These are phyloP conservation scores for Chromis chromis DNA, from an alignment of 2,797 vertebrate species.

Conservation along the genomic window DNA sequence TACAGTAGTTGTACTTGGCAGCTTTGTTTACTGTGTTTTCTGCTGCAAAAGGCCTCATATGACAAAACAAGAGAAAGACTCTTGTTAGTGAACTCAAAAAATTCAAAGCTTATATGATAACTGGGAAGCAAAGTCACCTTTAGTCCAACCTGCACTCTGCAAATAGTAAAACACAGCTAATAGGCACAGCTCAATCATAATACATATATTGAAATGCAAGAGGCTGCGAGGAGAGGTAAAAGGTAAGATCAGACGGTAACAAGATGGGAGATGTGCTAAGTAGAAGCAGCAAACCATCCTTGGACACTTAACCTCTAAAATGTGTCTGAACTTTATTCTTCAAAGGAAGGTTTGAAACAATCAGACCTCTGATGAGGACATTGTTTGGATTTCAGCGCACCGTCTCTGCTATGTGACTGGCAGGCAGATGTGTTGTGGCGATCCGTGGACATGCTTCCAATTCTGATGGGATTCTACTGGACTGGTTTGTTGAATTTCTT, in stretches of 20 bases:
- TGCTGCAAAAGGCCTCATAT: slow-evolving; percentile 4
- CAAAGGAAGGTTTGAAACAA: slow-evolving; percentile 40
- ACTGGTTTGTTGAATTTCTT: neutral
- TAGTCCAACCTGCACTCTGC: slow-evolving; percentile 1
- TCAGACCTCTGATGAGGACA: slow-evolving; percentile 28
- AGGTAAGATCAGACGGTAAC: slow-evolving; percentile 31
- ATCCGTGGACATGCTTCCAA: neutral
- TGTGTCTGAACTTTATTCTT: slow-evolving; percentile 31
- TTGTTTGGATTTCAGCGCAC: slow-evolving; percentile 35
- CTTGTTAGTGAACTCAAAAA: neutral
- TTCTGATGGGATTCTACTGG: neutral
- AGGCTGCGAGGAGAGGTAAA: slow-evolving; percentile 18
- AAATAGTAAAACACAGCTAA: neutral
- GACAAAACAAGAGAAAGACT: neutral
- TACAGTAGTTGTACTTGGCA: slow-evolving; percentile 10
- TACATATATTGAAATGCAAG: slow-evolving; percentile 34
- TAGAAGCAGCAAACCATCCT: slow-evolving; percentile 29
- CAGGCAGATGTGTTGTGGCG: slow-evolving; percentile 24
- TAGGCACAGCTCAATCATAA: neutral
- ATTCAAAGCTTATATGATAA: neutral
- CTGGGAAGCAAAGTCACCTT: neutral
- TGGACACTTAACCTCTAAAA: slow-evolving; percentile 42
- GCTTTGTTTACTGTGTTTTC: slow-evolving; percentile 14
- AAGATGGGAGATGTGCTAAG: slow-evolving; percentile 35
- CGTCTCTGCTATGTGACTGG: slow-evolving; percentile 40